Base-by-base conservation (phyloP, 2,797 vertebrate species). In the Chromis chromis region DNA sequence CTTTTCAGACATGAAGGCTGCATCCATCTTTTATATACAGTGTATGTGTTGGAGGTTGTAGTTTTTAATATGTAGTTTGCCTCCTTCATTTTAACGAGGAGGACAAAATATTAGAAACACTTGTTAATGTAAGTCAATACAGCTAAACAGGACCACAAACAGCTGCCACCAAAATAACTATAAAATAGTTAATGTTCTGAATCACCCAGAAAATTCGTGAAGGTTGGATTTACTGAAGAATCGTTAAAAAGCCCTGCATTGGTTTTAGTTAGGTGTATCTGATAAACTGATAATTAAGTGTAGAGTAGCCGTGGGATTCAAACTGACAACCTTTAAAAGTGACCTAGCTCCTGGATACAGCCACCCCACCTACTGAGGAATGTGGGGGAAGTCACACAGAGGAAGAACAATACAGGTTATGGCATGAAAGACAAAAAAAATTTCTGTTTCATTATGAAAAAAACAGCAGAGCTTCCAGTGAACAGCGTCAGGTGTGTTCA, bases 351-450 rank as follows among this genome's bases (percentile, higher is more conserved):
- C 52, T 22, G 70, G n/a, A 69, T 65, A 53, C 60, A 53, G 63
- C 63, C 79, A 71, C 81, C 70, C 85, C 91, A 62, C 88, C 90
- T 68, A 70, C 82, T 28, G 78, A 85, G 71, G 84, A 83, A 21
- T 89, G 91, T 79, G 89, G 78, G 17, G 89, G 89, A 89, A 89
- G 82, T 89, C 74, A 74, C 82, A 78, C 52, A 86, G 78, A 85
- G 74, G 82, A 86, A 88, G 82, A 87, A 81, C 91, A 57, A 42
- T 88, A 73, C 63, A 92, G 88, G 90, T 95, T 94, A 90, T 79
- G 90, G n/a, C 91, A 91, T 79, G 89, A 59, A 78, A 70, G 33
- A 76, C 40, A 59, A 65, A 48, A 77, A 54, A 46, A 76, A 76
- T 59, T 57, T 74, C 36, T 67, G 28, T 69, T 81, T 82, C 24